Conservation (phyloP, 2,113 vertebrate species). For the Tylochromis polylepis region DNA sequence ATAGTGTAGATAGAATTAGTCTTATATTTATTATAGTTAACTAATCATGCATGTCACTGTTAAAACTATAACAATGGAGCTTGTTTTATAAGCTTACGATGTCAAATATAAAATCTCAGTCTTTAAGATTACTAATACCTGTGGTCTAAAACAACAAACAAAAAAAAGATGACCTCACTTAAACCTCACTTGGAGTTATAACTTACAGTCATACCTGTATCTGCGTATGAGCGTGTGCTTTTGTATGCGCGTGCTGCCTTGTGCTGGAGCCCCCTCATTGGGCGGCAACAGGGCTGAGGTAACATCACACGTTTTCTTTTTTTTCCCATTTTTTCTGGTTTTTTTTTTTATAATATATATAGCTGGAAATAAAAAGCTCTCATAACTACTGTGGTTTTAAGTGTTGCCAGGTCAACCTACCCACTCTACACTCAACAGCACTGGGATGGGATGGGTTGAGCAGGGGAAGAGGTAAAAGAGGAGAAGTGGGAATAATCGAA, state of each 20-base stretch:
- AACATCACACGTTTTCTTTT: conserved; percentile 38
- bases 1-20: not conserved
- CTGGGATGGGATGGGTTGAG: conserved; percentile 50
- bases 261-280: conserved; percentile 49
- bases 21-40: not conserved
- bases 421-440: conserved; percentile 59
- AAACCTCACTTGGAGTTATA: not conserved
- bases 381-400: conserved; percentile 46
- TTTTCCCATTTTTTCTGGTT: not conserved
- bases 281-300: conserved; percentile 54
- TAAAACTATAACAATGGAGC: not conserved
- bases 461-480: conserved; percentile 41
- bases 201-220: conserved; percentile 5
- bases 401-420: conserved; percentile 64
- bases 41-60: not conserved
- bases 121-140: not conserved
- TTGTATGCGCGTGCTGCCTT: conserved; percentile 15
- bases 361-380: conserved; percentile 61
- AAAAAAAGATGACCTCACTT: not conserved
- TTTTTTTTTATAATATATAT: conserved; percentile 40
- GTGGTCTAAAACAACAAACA: not conserved
- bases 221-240: conserved; percentile 17
- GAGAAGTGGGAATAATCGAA: conserved; percentile 35
- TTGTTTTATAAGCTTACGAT: not conserved
- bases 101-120: not conserved